These are phyloP conservation scores for Oryzias javanicus DNA, from an alignment of 2,113 vertebrate genomes.

Conservation along the genomic window DNA sequence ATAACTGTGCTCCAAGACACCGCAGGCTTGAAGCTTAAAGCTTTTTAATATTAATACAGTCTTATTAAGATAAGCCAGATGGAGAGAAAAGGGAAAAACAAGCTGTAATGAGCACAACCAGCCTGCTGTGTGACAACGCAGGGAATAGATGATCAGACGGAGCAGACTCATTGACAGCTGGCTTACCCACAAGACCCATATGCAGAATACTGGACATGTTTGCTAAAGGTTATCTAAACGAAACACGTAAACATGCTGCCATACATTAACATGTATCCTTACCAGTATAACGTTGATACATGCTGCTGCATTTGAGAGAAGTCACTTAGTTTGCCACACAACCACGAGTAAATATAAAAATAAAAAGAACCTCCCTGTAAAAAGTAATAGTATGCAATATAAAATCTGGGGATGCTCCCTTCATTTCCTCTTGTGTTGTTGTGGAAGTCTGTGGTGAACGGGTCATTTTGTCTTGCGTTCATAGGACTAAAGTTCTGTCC, in stretches of 20 bases:
- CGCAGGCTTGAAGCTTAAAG: constrained; percentile 24
- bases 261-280: not conserved
- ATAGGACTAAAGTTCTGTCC: constrained; percentile 35
- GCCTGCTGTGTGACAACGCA: constrained; percentile 56
- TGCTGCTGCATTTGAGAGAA: constrained; percentile 7
- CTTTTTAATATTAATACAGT: constrained; percentile 64
- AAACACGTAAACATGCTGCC: constrained; percentile 5
- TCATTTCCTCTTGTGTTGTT: constrained; percentile 31
- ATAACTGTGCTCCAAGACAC: constrained; percentile 9
- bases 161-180: constrained; percentile 62
- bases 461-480: constrained; percentile 36
- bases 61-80: constrained; percentile 72
- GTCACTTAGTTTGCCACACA: constrained; percentile 27
- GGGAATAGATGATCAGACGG: constrained; percentile 72
- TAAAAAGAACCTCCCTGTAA: constrained; percentile 31
- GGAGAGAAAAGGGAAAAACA: constrained; percentile 70
- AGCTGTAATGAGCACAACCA: constrained; percentile 71
- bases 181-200: constrained; percentile 27
- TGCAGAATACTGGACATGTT: constrained; percentile 15
- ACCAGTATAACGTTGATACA: constrained; percentile 2
- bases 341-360: constrained; percentile 49
- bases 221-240: constrained; percentile 16
- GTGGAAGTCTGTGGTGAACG: constrained; percentile 27
- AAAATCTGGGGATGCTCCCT: constrained; percentile 29
- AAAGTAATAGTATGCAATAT: constrained; percentile 35